Percentiles rank a stretch among this genome's conserved stretches.
Conservation (phyloP, 2,113 vertebrate species). For the Struthidea cinerea region DNA sequence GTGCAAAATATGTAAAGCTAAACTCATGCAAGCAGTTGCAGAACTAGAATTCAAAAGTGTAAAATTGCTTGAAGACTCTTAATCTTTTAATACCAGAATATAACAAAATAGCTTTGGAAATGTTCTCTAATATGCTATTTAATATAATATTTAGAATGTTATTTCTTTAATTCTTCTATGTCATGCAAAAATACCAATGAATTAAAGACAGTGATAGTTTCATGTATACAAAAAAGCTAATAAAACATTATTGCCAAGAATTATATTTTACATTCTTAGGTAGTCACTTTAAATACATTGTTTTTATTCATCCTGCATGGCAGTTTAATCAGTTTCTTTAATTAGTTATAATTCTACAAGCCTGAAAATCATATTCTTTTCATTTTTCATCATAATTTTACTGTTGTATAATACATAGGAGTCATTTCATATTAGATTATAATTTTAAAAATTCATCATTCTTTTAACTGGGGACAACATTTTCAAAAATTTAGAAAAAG, state of each 20-base stretch:
- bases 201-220: neutral
- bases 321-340: conserved; percentile 4
- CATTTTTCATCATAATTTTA: neutral
- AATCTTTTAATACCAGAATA: neutral
- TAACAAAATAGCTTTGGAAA: neutral
- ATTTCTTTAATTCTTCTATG: neutral
- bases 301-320: neutral
- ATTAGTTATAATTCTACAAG: conserved; percentile 37
- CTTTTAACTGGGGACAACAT: neutral
- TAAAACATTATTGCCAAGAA: neutral
- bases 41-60: neutral
- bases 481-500: neutral
- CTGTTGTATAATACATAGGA: neutral
- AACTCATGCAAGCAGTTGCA: neutral
- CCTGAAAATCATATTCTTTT: neutral
- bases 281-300: neutral
- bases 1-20: neutral
- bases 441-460: conserved; percentile 4
- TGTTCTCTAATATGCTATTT: neutral
- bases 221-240: neutral
- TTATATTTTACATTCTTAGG: neutral
- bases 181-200: neutral
- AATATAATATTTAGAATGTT: neutral
- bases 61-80: neutral
- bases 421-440: neutral